A percentile compares a stretch with the other conserved stretches of the same genome.
phyloP scores from a whole-genome alignment of 1,140 invertebrate species.

The Lordiphosa stackelbergi region DNA sequence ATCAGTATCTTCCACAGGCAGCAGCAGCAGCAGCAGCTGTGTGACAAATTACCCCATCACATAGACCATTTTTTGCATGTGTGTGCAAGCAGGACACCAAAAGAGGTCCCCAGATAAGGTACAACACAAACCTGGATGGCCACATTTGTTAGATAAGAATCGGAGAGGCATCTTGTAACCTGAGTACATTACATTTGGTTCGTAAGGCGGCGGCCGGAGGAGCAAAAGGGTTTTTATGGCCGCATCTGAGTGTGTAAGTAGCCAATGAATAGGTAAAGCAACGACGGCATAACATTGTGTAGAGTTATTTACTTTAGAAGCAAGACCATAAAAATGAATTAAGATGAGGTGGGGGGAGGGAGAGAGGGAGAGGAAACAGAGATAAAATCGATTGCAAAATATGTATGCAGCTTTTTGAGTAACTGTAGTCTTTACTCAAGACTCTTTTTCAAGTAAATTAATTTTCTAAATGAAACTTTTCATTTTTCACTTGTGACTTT shows the following conservation, averaged over 20 bases:
- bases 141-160: constrained; percentile 63
- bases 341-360: neutral
- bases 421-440: too few relatives aligned
- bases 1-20: constrained; percentile 8
- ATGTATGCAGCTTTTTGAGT: constrained; percentile 1
- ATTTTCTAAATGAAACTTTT: too few relatives aligned
- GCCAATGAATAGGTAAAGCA: constrained; percentile 1
- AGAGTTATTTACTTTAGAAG: too few relatives aligned
- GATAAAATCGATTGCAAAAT: constrained; percentile 7
- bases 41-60: constrained; percentile 67
- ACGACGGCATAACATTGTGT: too few relatives aligned
- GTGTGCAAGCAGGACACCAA: constrained; percentile 13
- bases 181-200: constrained; percentile 14
- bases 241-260: neutral
- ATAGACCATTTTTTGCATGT: constrained; percentile 43
- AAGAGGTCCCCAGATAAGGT: constrained; percentile 13
- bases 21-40: constrained; percentile 26
- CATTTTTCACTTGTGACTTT: too few relatives aligned
- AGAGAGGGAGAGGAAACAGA: neutral
- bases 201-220: neutral
- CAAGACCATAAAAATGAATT: too few relatives aligned
- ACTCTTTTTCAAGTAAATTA: too few relatives aligned
- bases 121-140: constrained; percentile 26
- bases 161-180: constrained; percentile 24
- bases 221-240: too few relatives aligned